Evolutionary conservation across 2,888 invertebrate genomes (phyloP).

Genomic region (Epirrhoe tristata): DNA sequence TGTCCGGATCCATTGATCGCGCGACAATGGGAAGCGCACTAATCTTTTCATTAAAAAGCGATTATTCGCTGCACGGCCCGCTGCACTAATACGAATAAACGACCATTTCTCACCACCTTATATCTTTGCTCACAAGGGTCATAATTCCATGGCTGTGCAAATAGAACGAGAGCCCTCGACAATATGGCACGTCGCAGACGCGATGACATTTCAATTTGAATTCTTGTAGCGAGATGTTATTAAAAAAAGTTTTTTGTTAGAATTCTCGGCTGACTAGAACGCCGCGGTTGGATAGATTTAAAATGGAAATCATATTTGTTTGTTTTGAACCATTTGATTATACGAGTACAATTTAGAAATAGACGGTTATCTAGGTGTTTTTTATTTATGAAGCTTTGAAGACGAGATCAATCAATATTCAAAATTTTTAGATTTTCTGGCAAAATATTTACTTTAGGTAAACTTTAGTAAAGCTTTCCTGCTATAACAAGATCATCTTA

Average conservation of each 20-base stretch:
- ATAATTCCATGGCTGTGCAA: slow-evolving; percentile 42
- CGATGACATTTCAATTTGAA: slow-evolving; percentile 83
- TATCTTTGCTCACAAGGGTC: slow-evolving; percentile 43
- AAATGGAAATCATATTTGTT: slow-evolving; percentile 22
- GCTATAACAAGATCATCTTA: no score
- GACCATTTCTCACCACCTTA: slow-evolving; percentile 49
- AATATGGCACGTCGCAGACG: slow-evolving; percentile 71
- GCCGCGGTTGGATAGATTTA: slow-evolving; percentile 32
- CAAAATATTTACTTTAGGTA: no score
- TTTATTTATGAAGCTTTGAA: no score
- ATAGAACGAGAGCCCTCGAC: slow-evolving; percentile 51
- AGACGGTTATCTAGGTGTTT: no score
- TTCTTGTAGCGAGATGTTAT: slow-evolving; percentile 73
- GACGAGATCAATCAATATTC: no score
- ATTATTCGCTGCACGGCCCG: slow-evolving; percentile 81
- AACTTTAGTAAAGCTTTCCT: no score
- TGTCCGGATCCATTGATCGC: slow-evolving; percentile 73
- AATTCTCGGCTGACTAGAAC: slow-evolving; percentile 58
- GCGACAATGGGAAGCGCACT: slow-evolving; percentile 73
- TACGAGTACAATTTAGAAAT: no score
- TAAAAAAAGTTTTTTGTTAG: slow-evolving; percentile 65
- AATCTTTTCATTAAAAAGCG: slow-evolving; percentile 85
- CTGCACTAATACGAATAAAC: slow-evolving; percentile 80
- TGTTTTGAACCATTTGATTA: slow-evolving; percentile 3
- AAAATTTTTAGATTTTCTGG: no score